Evolutionary conservation across 2,797 vertebrate species (phyloP).

Genomic region (Rhabdophis nuchalis): DNA sequence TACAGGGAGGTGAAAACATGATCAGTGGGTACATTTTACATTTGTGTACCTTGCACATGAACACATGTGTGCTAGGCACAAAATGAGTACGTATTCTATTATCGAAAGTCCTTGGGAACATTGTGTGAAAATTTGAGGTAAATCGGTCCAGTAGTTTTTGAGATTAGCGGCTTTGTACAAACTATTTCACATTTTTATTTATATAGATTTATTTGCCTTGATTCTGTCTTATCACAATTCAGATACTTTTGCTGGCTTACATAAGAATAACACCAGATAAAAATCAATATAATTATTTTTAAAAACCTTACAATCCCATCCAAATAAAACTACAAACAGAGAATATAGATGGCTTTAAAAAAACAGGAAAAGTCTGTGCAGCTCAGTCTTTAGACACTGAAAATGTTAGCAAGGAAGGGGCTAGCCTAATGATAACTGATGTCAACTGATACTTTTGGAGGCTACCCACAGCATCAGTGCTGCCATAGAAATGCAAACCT

Average conservation of each 20-base stretch:
- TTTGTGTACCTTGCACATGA: no score
- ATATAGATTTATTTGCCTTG: not conserved
- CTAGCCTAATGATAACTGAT: no score
- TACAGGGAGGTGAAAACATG: no score
- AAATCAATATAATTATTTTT: not conserved
- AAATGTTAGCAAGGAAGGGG: not conserved
- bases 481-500: not conserved
- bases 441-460: no score
- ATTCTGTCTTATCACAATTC: not conserved
- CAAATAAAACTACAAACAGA: not conserved
- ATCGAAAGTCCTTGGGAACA: no score
- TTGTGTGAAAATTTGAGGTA: no score
- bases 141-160: no score
- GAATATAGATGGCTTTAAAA: not conserved
- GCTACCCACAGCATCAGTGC: not conserved
- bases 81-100: no score
- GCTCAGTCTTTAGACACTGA: not conserved
- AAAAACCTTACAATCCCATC: not conserved
- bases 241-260: not conserved
- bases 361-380: not conserved
- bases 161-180: no score
- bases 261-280: not conserved
- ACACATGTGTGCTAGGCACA: no score
- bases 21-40: no score
- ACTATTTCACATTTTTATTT: no score